These are phyloP conservation scores for Aurelia sp. DNA, from an alignment of 30 jellyfish, hydroid and myxozoan species.

Conservation along the genomic window DNA sequence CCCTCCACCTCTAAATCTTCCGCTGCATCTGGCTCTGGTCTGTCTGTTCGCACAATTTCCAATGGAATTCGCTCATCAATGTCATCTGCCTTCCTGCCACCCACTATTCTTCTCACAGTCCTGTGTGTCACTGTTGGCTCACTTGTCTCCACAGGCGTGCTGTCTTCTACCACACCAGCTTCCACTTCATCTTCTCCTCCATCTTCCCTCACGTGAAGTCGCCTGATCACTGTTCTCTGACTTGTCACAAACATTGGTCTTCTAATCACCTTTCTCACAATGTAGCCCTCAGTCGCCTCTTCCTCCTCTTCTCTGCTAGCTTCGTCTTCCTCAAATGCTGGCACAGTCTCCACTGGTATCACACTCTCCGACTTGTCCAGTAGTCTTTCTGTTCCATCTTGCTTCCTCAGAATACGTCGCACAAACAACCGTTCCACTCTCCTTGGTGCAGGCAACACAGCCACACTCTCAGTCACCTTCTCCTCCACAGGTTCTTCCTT, in stretches of 20 bases:
- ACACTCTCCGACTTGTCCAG: constrained; percentile 8
- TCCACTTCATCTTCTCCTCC: constrained; percentile 50
- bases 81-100: constrained; percentile 17
- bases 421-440: constrained; percentile 84
- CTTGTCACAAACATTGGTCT: constrained; percentile 79
- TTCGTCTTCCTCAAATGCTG: constrained; percentile 16
- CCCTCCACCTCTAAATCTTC: constrained; percentile 70
- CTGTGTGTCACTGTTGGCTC: constrained; percentile 65
- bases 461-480: constrained; percentile 19
- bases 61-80: constrained; percentile 64
- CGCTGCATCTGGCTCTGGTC: constrained; percentile 67
- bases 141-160: constrained; percentile 28
- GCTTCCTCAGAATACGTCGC: constrained; percentile 73
- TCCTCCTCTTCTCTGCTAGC: constrained; percentile 15
- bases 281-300: constrained; percentile 12
- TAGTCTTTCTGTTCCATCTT: constrained; percentile 77
- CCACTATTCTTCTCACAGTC: constrained; percentile 74
- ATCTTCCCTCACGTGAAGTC: constrained; percentile 20
- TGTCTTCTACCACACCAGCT: constrained; percentile 63
- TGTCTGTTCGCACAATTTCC: constrained; percentile 71
- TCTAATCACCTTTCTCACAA: constrained; percentile 66
- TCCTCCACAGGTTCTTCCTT: constrained; percentile 34
- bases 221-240: constrained; percentile 73
- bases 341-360: constrained; percentile 36
- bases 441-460: constrained; percentile 16